Evolutionary conservation across 2,113 vertebrate genomes (phyloP).

Genomic region (Gallinago undulata): DNA sequence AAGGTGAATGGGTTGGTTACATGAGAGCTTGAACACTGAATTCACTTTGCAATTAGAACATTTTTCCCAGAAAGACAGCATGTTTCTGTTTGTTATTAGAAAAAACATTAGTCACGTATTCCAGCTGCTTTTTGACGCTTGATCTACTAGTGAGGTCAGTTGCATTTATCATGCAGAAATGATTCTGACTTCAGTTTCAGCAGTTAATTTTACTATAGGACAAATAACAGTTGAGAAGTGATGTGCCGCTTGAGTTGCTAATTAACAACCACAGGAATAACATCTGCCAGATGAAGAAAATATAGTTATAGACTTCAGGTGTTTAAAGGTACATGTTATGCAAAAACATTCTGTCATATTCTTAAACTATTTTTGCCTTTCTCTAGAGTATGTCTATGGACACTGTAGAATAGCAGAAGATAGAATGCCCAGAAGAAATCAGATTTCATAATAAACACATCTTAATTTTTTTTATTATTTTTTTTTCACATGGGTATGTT

Average conservation of each 20-base stretch:
- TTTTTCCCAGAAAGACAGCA: not conserved
- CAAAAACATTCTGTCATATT: not conserved
- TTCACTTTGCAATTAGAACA: conserved; percentile 17
- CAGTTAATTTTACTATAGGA: conserved; percentile 49
- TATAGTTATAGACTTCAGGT: not conserved
- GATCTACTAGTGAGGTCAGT: conserved; percentile 59
- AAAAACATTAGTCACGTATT: conserved; percentile 15
- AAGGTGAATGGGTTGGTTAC: not conserved
- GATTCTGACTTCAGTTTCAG: conserved; percentile 40
- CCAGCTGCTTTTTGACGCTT: conserved; percentile 46
- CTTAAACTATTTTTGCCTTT: not conserved
- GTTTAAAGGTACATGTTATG: not conserved
- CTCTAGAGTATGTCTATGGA: not conserved
- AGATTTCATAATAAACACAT: not conserved
- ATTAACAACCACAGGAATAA: conserved; percentile 34
- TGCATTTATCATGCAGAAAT: conserved; percentile 51
- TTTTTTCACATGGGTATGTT: not conserved
- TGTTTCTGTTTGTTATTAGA: not conserved
- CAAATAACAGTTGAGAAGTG: conserved; percentile 9
- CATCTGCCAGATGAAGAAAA: conserved; percentile 13
- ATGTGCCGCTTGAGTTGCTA: conserved; percentile 32
- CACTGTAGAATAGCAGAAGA: not conserved
- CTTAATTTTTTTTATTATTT: not conserved
- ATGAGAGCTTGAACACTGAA: not conserved
- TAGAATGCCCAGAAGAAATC: not conserved